These are phyloP conservation scores for Ageneiosus marmoratus DNA, from an alignment of 2,113 vertebrate species.

Conservation along the genomic window DNA sequence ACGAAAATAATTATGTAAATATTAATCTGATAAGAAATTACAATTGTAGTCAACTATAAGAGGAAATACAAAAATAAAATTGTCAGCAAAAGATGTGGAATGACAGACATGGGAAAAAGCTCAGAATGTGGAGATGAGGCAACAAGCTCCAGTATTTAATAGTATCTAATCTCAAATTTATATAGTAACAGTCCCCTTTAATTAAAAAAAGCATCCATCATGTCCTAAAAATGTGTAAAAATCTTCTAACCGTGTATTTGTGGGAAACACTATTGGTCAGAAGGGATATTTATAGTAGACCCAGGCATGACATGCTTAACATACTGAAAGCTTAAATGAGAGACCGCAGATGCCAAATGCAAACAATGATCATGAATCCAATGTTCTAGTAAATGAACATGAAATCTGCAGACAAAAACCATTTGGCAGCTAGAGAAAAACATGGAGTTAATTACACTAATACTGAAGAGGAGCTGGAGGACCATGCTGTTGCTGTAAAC, in stretches of 20 bases:
- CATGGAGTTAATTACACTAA: slow-evolving; percentile 34
- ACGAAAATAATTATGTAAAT: not conserved
- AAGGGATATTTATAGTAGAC: slow-evolving; percentile 53
- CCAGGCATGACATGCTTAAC: slow-evolving; percentile 20
- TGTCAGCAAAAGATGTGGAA: not conserved
- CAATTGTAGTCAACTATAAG: not conserved
- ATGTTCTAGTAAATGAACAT: slow-evolving; percentile 20
- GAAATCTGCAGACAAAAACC: slow-evolving; percentile 39
- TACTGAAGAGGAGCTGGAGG: slow-evolving; percentile 28
- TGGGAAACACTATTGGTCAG: slow-evolving; percentile 44
- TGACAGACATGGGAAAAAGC: not conserved
- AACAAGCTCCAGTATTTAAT: not conserved
- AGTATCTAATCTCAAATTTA: not conserved
- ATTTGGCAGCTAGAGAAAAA: slow-evolving; percentile 27
- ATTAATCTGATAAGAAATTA: not conserved
- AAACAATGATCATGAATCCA: slow-evolving; percentile 12
- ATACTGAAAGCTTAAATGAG: slow-evolving; percentile 1
- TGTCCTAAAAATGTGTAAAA: not conserved
- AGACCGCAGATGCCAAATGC: slow-evolving; percentile 7
- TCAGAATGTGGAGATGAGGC: not conserved
- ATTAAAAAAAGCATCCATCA: not conserved
- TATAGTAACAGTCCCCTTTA: not conserved
- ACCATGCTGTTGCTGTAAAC: slow-evolving; percentile 35
- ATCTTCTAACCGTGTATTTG: not conserved
- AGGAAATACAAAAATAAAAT: not conserved